Conservation (phyloP, 2,113 vertebrate species). For the Larimichthys polyactis region DNA sequence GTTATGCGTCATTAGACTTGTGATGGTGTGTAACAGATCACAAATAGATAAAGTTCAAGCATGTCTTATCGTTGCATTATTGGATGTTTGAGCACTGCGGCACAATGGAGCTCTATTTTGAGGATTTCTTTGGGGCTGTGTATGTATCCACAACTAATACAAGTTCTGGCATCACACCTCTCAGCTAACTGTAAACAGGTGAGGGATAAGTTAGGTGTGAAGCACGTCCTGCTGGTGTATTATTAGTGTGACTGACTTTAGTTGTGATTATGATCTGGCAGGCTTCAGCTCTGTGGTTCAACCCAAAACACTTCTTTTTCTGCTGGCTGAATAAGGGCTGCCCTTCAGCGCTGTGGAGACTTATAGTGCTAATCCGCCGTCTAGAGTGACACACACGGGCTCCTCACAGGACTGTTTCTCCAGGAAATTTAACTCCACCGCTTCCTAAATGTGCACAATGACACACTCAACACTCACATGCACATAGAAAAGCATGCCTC, state of each 20-base stretch:
- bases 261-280: constrained; percentile 52
- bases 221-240: constrained; percentile 21
- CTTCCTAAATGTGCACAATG: constrained; percentile 22
- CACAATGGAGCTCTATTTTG: constrained; percentile 19
- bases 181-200: constrained; percentile 36
- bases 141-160: constrained; percentile 29
- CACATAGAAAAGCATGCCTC: neutral
- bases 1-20: neutral
- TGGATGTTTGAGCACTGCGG: neutral
- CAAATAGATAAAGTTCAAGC: neutral
- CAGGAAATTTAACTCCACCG: constrained; percentile 51
- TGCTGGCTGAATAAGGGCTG: constrained; percentile 52
- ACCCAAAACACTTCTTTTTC: constrained; percentile 67
- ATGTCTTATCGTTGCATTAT: neutral
- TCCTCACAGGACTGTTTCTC: constrained; percentile 31
- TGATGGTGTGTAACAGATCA: neutral
- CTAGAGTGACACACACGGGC: constrained; percentile 46
- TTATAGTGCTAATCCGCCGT: constrained; percentile 56
- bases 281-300: constrained; percentile 55
- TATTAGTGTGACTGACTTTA: constrained; percentile 50
- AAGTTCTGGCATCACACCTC: constrained; percentile 1
- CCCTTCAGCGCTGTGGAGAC: constrained; percentile 35
- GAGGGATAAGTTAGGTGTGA: constrained; percentile 26
- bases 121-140: neutral
- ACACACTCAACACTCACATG: neutral